Conservation (phyloP, 2,113 vertebrate species). For the Dinomys branickii region DNA sequence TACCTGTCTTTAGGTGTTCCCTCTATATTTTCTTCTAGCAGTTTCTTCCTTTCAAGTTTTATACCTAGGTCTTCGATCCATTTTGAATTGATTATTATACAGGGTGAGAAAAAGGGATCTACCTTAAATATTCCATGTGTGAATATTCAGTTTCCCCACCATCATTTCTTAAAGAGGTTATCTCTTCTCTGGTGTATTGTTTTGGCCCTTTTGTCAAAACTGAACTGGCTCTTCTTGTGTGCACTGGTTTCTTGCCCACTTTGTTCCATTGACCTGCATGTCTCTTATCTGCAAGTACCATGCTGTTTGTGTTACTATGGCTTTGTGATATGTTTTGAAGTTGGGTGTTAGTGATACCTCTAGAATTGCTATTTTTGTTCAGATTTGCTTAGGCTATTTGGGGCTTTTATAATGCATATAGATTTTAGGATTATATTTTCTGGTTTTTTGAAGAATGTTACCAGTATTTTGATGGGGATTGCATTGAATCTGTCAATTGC, state of each 20-base stretch:
- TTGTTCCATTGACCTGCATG: background rate
- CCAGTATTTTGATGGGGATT: background rate
- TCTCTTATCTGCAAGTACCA: background rate
- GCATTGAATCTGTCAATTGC: background rate
- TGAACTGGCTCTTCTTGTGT: background rate
- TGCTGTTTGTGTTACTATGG: background rate
- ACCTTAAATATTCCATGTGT: background rate
- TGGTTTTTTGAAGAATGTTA: background rate
- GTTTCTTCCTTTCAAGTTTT: background rate
- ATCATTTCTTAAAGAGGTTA: background rate
- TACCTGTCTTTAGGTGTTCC: background rate
- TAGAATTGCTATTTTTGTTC: background rate
- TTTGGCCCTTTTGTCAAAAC: background rate
- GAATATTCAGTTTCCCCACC: background rate
- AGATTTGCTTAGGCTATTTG: background rate
- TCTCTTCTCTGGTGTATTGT: background rate
- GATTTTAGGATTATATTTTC: background rate
- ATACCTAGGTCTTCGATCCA: background rate
- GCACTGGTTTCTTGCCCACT: background rate
- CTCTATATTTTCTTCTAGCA: background rate
- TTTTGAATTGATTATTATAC: background rate
- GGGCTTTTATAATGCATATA: background rate
- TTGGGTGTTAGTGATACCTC: background rate
- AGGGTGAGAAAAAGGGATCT: background rate
- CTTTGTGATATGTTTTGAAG: background rate